phyloP scores from a whole-genome alignment of 2,113 vertebrate genomes.

The Turdus rufiventris region DNA sequence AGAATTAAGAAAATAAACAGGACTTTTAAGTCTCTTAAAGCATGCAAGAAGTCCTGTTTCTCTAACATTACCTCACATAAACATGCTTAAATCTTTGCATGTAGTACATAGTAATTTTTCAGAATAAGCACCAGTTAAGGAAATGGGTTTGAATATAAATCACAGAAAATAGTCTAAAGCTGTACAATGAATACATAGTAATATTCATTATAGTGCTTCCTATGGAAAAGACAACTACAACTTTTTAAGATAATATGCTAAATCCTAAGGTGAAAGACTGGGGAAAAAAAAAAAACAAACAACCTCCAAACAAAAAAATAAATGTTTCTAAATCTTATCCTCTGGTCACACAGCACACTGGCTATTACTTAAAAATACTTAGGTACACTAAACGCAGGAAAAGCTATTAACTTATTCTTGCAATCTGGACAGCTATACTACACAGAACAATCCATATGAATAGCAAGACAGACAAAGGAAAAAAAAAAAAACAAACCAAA shows the following conservation, averaged over 20 bases:
- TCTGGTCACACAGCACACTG: neutral
- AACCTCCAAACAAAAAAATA: neutral
- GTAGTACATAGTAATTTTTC: neutral
- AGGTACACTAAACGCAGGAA: neutral
- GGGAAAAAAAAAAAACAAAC: neutral
- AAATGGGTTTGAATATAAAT: neutral
- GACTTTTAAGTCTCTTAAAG: neutral
- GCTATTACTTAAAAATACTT: neutral
- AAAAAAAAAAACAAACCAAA: too few species aligned
- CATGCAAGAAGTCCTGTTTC: neutral
- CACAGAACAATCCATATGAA: neutral
- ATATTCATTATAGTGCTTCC: neutral
- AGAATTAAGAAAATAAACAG: neutral
- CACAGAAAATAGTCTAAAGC: neutral
- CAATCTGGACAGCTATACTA: neutral
- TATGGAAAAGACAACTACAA: neutral
- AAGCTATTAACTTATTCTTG: neutral
- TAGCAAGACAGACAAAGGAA: neutral
- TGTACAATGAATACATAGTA: neutral
- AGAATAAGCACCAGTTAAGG: neutral
- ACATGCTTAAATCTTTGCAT: neutral
- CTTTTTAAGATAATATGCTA: neutral
- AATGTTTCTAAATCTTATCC: neutral
- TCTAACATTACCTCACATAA: neutral
- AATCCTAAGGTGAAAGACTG: neutral